Base-by-base conservation (phyloP, 2,888 invertebrate genomes). In the Mactromeris polynyma region DNA sequence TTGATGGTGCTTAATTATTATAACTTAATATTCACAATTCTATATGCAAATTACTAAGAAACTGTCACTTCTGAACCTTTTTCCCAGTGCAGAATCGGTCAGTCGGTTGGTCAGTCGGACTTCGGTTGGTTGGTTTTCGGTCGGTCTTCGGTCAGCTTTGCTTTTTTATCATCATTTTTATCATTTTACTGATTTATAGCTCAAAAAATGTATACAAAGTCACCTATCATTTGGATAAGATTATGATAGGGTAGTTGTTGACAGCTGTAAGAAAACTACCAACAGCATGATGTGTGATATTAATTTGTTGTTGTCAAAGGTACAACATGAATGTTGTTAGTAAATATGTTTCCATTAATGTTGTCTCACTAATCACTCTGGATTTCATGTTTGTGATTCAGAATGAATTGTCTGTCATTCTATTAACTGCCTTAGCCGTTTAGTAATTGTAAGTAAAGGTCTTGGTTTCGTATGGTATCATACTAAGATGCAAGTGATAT, bases 221-320 rank as follows among this genome's bases (percentile, higher is more conserved):
- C 40, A 40, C 40, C 40, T 40, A 40, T 11, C 40, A 40, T 40
- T 11, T 40, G 40, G 4, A 40, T 40, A 11, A 40, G 40, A 40
- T 11, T 40, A 40, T 54, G 58, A 4, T 21, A 7, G 58, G n/a
- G 58, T 21, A 21, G 6, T 58, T 58, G 58, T 58, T 58, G 58
- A 58, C 58, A 58, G 58, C 26, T 64, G 58, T 26, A 26, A 64
- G 58, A n/a, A 64, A 26, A 64, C n/a, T 26, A 64, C 58, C 58
- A n/a, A 26, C n/a, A 26, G 26, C 58, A 64, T 64, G 58, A 2
- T 64, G 58, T n/a, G 58, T 64, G 58, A 26, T 64, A 64, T 64
- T 64, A 64, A 64, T 64, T n/a, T 64, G 58, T 26, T 64, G 58
- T 26, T 64, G 58, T n/a, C 58, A 64, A 64, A 64, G 26, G 58